phyloP scores from a whole-genome alignment of 2,797 vertebrate species.

The Pangasius macronema region DNA sequence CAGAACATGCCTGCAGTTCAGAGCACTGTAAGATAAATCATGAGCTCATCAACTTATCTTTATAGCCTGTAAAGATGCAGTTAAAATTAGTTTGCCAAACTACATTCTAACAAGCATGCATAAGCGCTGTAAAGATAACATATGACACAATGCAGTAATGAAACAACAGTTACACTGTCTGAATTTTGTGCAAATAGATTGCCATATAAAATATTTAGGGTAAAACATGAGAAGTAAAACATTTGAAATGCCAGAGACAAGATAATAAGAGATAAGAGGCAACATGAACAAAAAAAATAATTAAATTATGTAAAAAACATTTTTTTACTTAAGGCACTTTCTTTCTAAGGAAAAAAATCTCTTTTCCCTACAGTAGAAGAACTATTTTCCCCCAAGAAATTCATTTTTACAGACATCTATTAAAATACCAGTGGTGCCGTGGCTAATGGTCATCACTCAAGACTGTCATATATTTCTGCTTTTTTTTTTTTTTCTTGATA shows the following conservation, averaged over 20 bases:
- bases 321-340: conserved; percentile 44
- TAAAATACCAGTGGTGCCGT: neutral
- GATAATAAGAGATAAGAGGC: conserved; percentile 43
- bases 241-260: neutral
- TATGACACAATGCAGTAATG: neutral
- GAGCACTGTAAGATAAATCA: neutral
- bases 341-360: conserved; percentile 14
- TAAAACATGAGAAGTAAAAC: neutral
- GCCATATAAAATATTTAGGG: neutral
- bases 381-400: conserved; percentile 15
- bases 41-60: neutral
- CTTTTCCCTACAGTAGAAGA: conserved; percentile 46
- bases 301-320: conserved; percentile 51
- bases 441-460: neutral
- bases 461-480: neutral
- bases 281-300: conserved; percentile 29
- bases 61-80: neutral
- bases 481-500: neutral
- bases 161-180: neutral
- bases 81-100: neutral
- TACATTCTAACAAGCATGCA: neutral
- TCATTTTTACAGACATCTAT: neutral
- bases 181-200: neutral
- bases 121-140: neutral
- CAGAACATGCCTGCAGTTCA: neutral